These are phyloP conservation scores for Chelmon rostratus DNA, from an alignment of 2,797 vertebrate genomes.

Conservation along the genomic window DNA sequence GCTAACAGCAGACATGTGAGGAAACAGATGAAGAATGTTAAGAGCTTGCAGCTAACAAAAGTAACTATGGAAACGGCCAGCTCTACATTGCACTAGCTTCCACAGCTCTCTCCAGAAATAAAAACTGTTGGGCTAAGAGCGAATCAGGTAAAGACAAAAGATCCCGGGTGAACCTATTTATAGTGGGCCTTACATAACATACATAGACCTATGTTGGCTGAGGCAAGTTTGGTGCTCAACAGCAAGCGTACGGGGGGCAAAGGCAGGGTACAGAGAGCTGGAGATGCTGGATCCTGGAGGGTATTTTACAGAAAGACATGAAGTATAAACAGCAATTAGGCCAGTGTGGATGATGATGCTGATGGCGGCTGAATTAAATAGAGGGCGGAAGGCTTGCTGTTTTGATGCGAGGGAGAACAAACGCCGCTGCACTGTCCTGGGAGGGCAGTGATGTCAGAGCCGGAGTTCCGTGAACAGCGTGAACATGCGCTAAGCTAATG, in stretches of 20 bases:
- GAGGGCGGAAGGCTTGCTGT: constrained; percentile 41
- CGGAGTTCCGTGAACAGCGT: constrained; percentile 63
- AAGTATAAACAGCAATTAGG: constrained; percentile 65
- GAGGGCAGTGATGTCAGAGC: constrained; percentile 70
- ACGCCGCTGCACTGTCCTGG: constrained; percentile 50
- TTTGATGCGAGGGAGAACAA: constrained; percentile 55
- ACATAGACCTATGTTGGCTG: constrained; percentile 83
- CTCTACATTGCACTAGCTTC: constrained; percentile 88
- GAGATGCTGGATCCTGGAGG: constrained; percentile 54
- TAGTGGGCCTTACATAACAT: constrained; percentile 90
- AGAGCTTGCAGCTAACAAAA: constrained; percentile 89
- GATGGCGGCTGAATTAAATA: constrained; percentile 48
- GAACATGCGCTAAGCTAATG: constrained; percentile 59
- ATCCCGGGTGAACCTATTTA: constrained; percentile 90
- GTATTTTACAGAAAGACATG: constrained; percentile 51
- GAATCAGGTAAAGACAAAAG: constrained; percentile 93
- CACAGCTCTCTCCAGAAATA: constrained; percentile 90
- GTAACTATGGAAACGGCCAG: constrained; percentile 91
- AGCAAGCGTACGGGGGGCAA: constrained; percentile 68
- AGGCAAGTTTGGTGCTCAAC: constrained; percentile 78
- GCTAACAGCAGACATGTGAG: constrained; percentile 84
- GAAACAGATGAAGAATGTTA: constrained; percentile 88
- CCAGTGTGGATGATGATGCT: constrained; percentile 36
- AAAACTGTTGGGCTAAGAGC: constrained; percentile 90
- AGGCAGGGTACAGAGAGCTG: constrained; percentile 52